Percentiles rank a stretch among this genome's conserved stretches.
Evolutionary conservation across 2,113 vertebrate species (phyloP).

Genomic region (Prochilodus magdalenae): DNA sequence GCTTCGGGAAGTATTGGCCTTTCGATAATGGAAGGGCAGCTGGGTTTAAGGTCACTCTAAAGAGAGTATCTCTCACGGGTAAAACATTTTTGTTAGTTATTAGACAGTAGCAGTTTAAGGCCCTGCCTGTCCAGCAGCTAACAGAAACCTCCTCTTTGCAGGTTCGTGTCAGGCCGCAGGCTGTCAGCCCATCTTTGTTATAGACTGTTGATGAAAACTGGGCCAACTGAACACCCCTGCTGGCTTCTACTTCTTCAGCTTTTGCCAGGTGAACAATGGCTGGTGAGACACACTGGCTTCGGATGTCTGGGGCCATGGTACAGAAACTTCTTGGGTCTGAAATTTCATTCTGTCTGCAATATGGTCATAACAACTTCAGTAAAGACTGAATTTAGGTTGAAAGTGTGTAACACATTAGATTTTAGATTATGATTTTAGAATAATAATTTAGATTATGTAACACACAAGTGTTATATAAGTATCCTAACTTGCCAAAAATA

Average conservation of each 20-base stretch:
- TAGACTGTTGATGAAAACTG: background rate
- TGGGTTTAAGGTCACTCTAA: background rate
- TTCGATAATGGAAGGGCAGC: slow-evolving; percentile 28
- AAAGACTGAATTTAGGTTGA: too few species aligned
- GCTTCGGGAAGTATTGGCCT: slow-evolving; percentile 7
- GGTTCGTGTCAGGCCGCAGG: background rate
- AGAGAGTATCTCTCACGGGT: background rate
- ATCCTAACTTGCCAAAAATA: too few species aligned
- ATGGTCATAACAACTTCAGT: too few species aligned
- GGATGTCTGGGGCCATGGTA: too few species aligned
- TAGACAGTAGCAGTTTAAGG: background rate
- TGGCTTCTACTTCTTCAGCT: background rate
- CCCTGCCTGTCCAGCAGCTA: background rate
- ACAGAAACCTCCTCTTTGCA: background rate
- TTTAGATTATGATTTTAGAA: too few species aligned
- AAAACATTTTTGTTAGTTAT: background rate
- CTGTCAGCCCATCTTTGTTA: background rate
- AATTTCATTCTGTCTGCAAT: too few species aligned
- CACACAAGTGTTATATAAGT: too few species aligned
- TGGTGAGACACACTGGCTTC: background rate
- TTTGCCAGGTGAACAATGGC: background rate
- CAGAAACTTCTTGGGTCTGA: too few species aligned
- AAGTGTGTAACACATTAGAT: too few species aligned
- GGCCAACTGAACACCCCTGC: background rate
- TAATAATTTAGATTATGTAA: too few species aligned